Evolutionary conservation across 1,140 invertebrate species (phyloP).

Genomic region (Orussus abietinus): DNA sequence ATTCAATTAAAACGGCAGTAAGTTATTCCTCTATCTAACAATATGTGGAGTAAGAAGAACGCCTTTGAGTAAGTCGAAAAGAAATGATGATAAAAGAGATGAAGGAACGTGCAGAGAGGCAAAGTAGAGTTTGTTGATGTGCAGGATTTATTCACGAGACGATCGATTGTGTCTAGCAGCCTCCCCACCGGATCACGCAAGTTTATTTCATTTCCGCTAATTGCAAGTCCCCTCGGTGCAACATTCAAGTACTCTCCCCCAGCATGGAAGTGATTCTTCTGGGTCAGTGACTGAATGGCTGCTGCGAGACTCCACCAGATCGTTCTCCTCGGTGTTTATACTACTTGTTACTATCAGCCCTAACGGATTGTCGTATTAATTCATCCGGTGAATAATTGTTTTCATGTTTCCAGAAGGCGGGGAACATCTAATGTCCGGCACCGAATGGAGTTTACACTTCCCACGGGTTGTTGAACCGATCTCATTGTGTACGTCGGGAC

Average conservation of each 20-base stretch:
- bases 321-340: not conserved
- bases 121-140: no score
- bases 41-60: no score
- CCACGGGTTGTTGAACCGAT: not conserved
- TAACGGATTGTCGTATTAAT: no score
- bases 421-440: conserved; percentile 8
- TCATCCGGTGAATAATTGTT: no score
- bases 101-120: no score
- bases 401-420: conserved; percentile 26
- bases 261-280: conserved; percentile 39
- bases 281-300: conserved; percentile 45
- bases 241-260: conserved; percentile 21
- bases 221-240: conserved; percentile 32
- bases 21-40: no score
- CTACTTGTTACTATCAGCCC: conserved; percentile 26
- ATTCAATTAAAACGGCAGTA: no score
- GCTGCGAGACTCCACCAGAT: conserved; percentile 31
- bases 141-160: no score
- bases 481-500: not conserved
- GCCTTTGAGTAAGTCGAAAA: no score
- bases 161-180: no score
- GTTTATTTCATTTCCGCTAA: conserved; percentile 49
- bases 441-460: conserved; percentile 8
- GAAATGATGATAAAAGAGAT: no score
- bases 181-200: conserved; percentile 38